phyloP scores from a whole-genome alignment of 2,113 vertebrate species.

The Seriola aureovittata region DNA sequence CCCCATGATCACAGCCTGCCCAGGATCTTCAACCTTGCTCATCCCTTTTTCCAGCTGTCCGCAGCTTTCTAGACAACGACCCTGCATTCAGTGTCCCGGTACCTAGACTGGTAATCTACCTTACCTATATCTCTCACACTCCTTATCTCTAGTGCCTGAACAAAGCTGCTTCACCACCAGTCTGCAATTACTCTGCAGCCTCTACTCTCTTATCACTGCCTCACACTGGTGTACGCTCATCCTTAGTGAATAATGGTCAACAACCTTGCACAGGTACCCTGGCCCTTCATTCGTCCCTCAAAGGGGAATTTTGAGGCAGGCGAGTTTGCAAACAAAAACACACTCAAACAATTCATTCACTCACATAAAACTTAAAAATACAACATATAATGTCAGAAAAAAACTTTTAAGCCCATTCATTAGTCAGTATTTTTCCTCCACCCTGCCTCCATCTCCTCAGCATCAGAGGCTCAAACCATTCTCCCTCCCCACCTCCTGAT shows the following conservation, averaged over 20 bases:
- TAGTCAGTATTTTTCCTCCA: too few species aligned
- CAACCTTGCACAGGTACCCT: not conserved
- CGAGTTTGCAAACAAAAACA: not conserved
- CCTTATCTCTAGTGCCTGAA: not conserved
- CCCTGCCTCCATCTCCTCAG: too few species aligned
- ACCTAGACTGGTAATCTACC: not conserved
- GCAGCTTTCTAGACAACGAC: not conserved
- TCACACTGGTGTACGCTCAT: not conserved
- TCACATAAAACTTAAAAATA: not conserved
- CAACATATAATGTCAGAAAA: too few species aligned
- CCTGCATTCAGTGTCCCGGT: not conserved
- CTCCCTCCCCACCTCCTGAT: not conserved
- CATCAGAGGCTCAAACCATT: too few species aligned
- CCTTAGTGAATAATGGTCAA: not conserved
- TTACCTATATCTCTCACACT: not conserved
- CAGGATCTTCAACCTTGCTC: slow-evolving; percentile 22
- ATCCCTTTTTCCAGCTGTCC: slow-evolving; percentile 28
- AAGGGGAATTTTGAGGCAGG: not conserved
- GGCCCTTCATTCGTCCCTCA: not conserved
- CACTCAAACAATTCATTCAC: not conserved
- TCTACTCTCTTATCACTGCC: not conserved
- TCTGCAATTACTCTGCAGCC: not conserved
- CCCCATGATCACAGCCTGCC: slow-evolving; percentile 34
- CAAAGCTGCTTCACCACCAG: not conserved
- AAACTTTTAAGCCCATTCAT: too few species aligned